Evolutionary conservation across 1,140 invertebrate species (phyloP), one percentile per base, ranked within the genome.

Genomic region (Leptinotarsa undecemlineata): DNA sequence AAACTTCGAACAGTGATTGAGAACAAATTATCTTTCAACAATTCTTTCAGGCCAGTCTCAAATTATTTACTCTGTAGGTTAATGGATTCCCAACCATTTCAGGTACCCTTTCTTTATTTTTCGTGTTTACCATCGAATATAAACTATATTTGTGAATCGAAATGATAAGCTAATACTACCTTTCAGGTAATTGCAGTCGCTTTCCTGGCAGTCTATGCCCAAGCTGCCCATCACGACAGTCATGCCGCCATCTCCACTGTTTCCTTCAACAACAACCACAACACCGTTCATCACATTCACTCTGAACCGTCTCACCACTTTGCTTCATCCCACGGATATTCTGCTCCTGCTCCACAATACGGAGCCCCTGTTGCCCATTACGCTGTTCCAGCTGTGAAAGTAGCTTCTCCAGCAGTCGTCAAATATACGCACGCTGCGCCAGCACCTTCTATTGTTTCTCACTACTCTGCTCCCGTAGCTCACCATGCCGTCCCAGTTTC

Each of bases 271-370:
- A 57, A 76, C 21, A 76, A 78, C 64, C 80, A 70, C 76, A 78
- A 77, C 73, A 75, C 76, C 57, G 82, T 86, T 4, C 85, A 86
- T 23, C 79, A 87, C 71, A 85, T 87, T 66, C 87, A 87, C 74
- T 83, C 87, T 68, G 74, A 76, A 62, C 86, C 86, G 19, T 81
- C 85, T n/a, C 86, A 86, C 17, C n/a, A 64, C 20, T 23, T 20
- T 33, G 20, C 63, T 6, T 15, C 63, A 33, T 48, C 69, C 51
- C 47, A 71, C 47, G 48, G 20, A 20, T 60, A 71, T 48, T 21
- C 70, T 51, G 76, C 76, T 48, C 74, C 80, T 14, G 8, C 71
- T 5, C 51, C 15, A 57, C n/a, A 57, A 1, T 17, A 57, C 15
- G 51, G 4, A 57, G 15, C 51, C 4, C 51, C 74, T 63, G 47